These are phyloP conservation scores for Panzeria rudis DNA, from an alignment of 2,888 invertebrate species.

Conservation along the genomic window DNA sequence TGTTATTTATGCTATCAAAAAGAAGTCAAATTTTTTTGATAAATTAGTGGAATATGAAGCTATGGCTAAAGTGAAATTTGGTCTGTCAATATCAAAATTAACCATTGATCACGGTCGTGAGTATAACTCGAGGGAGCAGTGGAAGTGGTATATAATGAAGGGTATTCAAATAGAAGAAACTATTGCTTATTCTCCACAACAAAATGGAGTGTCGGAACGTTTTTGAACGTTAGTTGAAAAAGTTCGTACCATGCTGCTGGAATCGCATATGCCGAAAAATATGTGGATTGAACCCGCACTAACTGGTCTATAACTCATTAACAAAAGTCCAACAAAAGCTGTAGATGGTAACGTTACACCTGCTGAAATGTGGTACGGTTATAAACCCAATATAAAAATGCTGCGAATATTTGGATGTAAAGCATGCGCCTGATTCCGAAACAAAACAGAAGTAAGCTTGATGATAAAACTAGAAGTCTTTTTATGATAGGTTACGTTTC, in stretches of 20 bases:
- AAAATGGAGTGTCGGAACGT: no score
- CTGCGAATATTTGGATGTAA: conserved; percentile 12
- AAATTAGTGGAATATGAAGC: conserved; percentile 11
- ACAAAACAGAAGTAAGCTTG: not conserved
- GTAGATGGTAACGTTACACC: not conserved
- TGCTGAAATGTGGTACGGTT: conserved; percentile 18
- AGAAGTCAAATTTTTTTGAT: conserved; percentile 8
- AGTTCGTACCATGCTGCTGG: not conserved
- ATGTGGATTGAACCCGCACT: not conserved
- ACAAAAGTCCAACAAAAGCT: conserved; percentile 1
- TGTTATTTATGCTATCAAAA: no score
- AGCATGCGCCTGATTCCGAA: not conserved
- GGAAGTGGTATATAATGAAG: no score
- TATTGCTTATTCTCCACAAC: no score
- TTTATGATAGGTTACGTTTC: conserved; percentile 11
- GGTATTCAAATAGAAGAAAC: no score
- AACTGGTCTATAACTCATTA: conserved; percentile 55
- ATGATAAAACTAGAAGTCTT: not conserved
- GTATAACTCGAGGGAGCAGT: no score
- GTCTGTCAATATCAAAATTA: conserved; percentile 51
- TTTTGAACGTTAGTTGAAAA: no score
- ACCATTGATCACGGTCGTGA: conserved; percentile 71
- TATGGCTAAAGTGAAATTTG: conserved; percentile 27
- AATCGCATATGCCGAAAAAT: not conserved
- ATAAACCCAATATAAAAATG: not conserved